phyloP scores from a whole-genome alignment of 2,888 invertebrate genomes.

The Ichneumoninae sp. region DNA sequence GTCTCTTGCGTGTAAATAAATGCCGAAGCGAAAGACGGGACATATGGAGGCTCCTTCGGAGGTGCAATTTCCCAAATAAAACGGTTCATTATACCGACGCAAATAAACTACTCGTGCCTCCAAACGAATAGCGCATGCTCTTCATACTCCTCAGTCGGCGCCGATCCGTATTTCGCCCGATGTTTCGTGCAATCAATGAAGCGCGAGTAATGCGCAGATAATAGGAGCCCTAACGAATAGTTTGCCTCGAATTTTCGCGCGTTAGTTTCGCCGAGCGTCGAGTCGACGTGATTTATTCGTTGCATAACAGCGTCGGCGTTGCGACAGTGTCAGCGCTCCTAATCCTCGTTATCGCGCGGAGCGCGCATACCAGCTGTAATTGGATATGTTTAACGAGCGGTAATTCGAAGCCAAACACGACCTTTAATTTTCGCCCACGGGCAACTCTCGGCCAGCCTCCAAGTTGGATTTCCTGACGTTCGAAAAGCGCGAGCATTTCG shows the following conservation, averaged over 20 bases:
- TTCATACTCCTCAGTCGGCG: neutral
- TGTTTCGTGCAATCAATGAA: conserved; percentile 2
- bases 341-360: conserved; percentile 36
- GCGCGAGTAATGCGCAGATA: conserved; percentile 11
- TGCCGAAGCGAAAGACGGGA: no score
- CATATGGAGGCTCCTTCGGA: neutral
- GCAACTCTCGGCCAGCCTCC: neutral
- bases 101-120: neutral
- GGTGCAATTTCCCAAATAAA: neutral
- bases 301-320: conserved; percentile 8
- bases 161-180: neutral
- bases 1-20: no score
- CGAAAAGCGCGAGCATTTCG: conserved; percentile 3
- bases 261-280: conserved; percentile 10
- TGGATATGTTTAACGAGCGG: conserved; percentile 51
- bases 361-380: conserved; percentile 34
- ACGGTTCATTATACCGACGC: neutral
- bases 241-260: conserved; percentile 26
- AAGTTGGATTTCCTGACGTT: conserved; percentile 10
- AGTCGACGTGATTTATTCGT: conserved; percentile 24
- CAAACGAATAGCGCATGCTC: neutral
- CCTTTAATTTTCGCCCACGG: conserved; percentile 62
- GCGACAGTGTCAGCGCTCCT: conserved; percentile 14
- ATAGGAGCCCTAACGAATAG: conserved; percentile 21
- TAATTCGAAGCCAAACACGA: conserved; percentile 50